Percentiles rank a stretch among this genome's conserved stretches.
phyloP scores from a whole-genome alignment of 1,140 invertebrate species.

The Drosophila guanche region DNA sequence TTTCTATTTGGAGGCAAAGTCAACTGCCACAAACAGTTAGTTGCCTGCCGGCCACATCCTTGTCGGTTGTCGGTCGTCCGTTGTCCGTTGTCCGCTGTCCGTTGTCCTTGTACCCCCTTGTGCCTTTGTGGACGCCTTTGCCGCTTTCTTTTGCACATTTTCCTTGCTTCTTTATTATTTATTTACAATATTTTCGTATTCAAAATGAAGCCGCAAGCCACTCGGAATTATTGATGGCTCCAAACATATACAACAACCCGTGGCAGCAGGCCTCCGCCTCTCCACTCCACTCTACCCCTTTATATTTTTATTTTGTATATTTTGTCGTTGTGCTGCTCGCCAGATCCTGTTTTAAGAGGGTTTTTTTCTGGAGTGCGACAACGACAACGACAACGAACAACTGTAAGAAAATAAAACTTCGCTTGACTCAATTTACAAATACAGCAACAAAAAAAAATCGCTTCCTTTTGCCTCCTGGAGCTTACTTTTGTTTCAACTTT shows the following conservation, averaged over 20 bases:
- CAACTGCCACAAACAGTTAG: constrained; percentile 71
- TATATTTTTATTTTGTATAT: constrained; percentile 27
- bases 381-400: constrained; percentile 5
- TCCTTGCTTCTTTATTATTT: constrained; percentile 65
- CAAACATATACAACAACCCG: constrained; percentile 30
- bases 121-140: no score
- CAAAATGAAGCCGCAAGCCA: constrained; percentile 78
- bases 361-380: constrained; percentile 49
- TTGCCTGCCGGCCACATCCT: constrained; percentile 51
- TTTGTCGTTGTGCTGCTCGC: neutral
- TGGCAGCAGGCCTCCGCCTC: no score
- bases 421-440: constrained; percentile 65
- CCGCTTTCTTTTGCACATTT: constrained; percentile 12
- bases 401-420: constrained; percentile 37
- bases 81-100: constrained; percentile 11
- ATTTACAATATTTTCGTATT: constrained; percentile 81
- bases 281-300: constrained; percentile 7
- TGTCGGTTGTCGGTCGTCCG: constrained; percentile 23
- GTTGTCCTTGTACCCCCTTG: neutral
- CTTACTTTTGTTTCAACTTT: neutral
- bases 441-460: constrained; percentile 55
- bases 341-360: constrained; percentile 17
- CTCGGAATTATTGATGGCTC: constrained; percentile 74
- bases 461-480: constrained; percentile 5
- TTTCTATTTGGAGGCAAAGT: constrained; percentile 49